phyloP scores from a whole-genome alignment of 2,888 invertebrate genomes.

The Adelognathus sp. region DNA sequence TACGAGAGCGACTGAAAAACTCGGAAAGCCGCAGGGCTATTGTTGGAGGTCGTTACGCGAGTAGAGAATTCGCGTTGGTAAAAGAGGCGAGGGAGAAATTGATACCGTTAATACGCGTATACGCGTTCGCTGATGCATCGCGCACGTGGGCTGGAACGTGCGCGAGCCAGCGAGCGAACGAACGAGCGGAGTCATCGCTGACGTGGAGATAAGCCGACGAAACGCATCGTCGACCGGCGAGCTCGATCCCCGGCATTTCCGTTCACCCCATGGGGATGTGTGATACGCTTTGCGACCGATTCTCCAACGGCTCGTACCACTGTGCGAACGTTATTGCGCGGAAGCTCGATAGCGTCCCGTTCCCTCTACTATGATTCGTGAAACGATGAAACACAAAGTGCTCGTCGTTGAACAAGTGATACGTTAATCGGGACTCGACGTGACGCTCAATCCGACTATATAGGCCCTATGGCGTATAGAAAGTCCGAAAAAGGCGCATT shows the following conservation, averaged over 20 bases:
- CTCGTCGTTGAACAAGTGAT: constrained; percentile 22
- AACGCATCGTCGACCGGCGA: constrained; percentile 36
- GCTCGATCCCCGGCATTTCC: constrained; percentile 19
- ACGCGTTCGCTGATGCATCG: constrained; percentile 15
- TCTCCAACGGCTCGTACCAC: background rate
- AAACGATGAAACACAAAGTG: constrained; percentile 31
- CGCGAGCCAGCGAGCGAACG: constrained; percentile 14
- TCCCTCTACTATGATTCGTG: constrained; percentile 39
- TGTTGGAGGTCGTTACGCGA: constrained; percentile 18
- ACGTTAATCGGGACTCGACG: constrained; percentile 27
- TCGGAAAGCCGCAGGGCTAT: constrained; percentile 27
- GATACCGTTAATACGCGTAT: background rate
- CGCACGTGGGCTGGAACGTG: constrained; percentile 18
- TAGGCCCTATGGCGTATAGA: background rate
- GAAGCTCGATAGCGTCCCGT: constrained; percentile 65
- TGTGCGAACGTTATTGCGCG: constrained; percentile 65
- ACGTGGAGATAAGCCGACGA: constrained; percentile 48
- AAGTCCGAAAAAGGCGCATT: background rate
- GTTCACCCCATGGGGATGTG: background rate
- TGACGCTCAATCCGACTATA: constrained; percentile 5
- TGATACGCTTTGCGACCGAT: constrained; percentile 2
- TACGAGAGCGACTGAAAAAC: constrained; percentile 15
- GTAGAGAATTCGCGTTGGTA: background rate
- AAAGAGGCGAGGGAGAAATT: background rate
- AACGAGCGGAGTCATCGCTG: constrained; percentile 40